A percentile compares a stretch with the other conserved stretches of the same genome.
phyloP scores from a whole-genome alignment of 1,140 invertebrate genomes.

The fruit fly (Drosophila melanogaster) region DNA sequence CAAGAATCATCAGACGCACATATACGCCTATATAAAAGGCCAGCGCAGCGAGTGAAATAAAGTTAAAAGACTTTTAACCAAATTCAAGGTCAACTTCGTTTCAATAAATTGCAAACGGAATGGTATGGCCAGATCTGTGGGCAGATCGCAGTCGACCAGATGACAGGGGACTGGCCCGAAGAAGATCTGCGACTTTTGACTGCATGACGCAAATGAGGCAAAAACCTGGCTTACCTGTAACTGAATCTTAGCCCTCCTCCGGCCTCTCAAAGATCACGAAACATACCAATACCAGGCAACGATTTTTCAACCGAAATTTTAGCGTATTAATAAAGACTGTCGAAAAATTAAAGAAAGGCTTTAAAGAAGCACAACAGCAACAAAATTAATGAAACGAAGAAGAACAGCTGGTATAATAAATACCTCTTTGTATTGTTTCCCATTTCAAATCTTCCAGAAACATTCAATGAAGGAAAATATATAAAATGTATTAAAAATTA shows the following conservation, averaged over 20 bases:
- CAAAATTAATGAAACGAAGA: constrained; percentile 48
- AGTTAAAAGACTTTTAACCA: constrained; percentile 81
- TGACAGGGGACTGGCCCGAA: constrained; percentile 25
- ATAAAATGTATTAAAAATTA: too few relatives aligned
- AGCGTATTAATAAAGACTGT: constrained; percentile 73
- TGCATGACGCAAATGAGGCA: constrained; percentile 76
- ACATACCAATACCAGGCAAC: constrained; percentile 16
- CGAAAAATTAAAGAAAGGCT: constrained; percentile 74
- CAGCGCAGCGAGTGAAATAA: constrained; percentile 69
- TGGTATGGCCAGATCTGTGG: constrained; percentile 41
- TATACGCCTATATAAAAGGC: constrained; percentile 31
- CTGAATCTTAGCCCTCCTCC: constrained; percentile 26
- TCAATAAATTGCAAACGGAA: constrained; percentile 80
- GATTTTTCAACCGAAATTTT: constrained; percentile 62
- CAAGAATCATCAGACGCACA: constrained; percentile 63
- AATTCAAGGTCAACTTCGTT: constrained; percentile 83
- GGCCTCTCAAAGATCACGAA: not conserved
- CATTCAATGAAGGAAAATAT: too few relatives aligned
- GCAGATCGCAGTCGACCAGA: constrained; percentile 21
- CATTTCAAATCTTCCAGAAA: too few relatives aligned
- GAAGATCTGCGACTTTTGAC: constrained; percentile 49
- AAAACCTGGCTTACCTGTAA: constrained; percentile 67
- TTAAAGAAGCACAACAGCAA: constrained; percentile 54
- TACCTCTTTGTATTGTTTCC: not conserved
- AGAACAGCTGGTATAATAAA: constrained; percentile 64